Percentiles rank a stretch among this genome's conserved stretches.
Evolutionary conservation across 2,888 invertebrate genomes (phyloP).

Genomic region (Ophion obscuratus): DNA sequence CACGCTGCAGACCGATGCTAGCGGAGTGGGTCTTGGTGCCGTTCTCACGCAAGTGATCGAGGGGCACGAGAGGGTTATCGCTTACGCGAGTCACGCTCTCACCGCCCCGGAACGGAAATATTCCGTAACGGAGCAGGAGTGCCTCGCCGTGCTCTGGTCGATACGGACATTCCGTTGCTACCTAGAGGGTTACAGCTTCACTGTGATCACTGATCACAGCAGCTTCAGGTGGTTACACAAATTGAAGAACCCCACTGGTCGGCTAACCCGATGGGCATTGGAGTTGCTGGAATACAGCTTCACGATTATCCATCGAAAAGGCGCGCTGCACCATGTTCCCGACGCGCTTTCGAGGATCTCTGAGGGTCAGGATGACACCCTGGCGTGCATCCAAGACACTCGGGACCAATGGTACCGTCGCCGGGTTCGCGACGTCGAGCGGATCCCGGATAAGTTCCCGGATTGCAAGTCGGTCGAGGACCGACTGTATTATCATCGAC

Average conservation of each 20-base stretch:
- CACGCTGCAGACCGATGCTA: conserved; percentile 34
- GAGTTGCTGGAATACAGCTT: too few species aligned
- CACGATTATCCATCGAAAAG: too few species aligned
- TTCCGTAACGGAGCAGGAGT: conserved; percentile 37
- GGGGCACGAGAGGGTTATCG: background rate
- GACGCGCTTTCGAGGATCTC: conserved; percentile 56
- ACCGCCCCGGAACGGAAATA: conserved; percentile 25
- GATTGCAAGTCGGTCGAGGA: too few species aligned
- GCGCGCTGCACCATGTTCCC: conserved; percentile 47
- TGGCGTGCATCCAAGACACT: too few species aligned
- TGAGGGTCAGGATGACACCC: background rate
- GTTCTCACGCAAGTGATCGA: background rate
- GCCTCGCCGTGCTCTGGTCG: conserved; percentile 41
- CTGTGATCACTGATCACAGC: too few species aligned
- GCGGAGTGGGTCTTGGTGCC: conserved; percentile 16
- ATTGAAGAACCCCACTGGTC: too few species aligned
- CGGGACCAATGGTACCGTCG: too few species aligned
- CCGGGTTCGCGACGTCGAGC: background rate
- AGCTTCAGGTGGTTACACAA: too few species aligned
- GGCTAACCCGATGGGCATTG: too few species aligned
- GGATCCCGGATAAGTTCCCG: too few species aligned
- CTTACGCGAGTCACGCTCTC: conserved; percentile 40
- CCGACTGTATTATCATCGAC: conserved; percentile 39
- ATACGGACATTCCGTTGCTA: conserved; percentile 32
- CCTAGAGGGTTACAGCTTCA: too few species aligned